These are phyloP conservation scores for Oreochromis niloticus DNA, from an alignment of 2,113 vertebrate genomes.

Conservation along the genomic window DNA sequence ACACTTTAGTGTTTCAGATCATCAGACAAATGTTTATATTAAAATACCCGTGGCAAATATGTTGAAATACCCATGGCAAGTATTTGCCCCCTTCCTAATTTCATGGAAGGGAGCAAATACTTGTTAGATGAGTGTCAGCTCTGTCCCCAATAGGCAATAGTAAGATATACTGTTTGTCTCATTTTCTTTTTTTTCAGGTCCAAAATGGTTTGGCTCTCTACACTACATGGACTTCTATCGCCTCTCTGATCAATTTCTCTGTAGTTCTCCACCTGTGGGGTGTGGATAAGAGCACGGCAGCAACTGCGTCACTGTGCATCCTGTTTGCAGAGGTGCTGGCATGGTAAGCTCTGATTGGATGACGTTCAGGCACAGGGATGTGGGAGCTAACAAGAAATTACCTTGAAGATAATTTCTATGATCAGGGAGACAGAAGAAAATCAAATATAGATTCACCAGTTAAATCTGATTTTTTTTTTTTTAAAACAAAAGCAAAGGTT, in stretches of 20 bases:
- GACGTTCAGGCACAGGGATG: background rate
- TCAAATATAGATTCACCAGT: background rate
- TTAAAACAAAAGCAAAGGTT: fast-evolving
- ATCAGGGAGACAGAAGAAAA: background rate
- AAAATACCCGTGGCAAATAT: background rate
- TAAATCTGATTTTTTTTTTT: background rate
- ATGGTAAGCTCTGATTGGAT: slow-evolving; percentile 65
- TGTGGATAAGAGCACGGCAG: slow-evolving; percentile 53
- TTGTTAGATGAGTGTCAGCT: background rate
- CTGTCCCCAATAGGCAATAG: fast-evolving
- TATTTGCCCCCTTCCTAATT: too few relatives aligned
- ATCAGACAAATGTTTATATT: background rate
- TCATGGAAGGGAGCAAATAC: background rate
- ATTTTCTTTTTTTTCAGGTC: slow-evolving; percentile 56
- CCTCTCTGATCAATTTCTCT: slow-evolving; percentile 77
- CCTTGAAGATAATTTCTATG: background rate
- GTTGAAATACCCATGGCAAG: background rate
- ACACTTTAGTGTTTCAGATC: background rate
- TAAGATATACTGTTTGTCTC: background rate
- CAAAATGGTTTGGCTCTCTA: slow-evolving; percentile 81
- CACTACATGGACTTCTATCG: slow-evolving; percentile 76
- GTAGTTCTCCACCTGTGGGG: slow-evolving; percentile 70
- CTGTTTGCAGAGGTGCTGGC: slow-evolving; percentile 64
- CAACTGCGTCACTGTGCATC: slow-evolving; percentile 71
- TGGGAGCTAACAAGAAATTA: background rate